Conservation (phyloP, 2,797 vertebrate genomes). For the Periophthalmus magnuspinnatus region DNA sequence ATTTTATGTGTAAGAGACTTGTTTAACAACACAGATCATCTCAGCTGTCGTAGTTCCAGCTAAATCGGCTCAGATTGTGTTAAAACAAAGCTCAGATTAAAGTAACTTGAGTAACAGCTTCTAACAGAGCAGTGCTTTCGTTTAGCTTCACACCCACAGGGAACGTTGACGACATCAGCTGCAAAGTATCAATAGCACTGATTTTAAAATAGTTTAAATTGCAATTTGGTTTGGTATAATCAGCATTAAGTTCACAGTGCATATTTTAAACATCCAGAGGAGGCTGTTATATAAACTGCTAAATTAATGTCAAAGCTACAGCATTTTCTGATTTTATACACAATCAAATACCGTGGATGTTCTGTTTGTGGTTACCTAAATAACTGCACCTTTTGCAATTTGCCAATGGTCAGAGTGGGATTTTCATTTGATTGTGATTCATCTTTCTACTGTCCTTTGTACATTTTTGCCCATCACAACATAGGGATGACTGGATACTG, state of each 20-base stretch:
- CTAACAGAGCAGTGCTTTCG: no score
- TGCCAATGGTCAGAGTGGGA: background rate
- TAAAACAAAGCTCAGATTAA: no score
- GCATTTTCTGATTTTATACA: background rate
- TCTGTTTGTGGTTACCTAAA: background rate
- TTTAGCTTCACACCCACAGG: no score
- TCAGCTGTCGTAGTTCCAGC: no score
- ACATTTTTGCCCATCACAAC: background rate
- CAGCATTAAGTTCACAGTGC: background rate
- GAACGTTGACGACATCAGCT: no score
- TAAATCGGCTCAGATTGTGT: no score
- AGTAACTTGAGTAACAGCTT: no score
- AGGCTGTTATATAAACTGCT: background rate
- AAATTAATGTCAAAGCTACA: background rate
- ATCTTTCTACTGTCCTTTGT: background rate
- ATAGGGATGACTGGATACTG: no score
- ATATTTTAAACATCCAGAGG: background rate
- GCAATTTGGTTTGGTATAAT: background rate
- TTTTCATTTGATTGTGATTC: background rate
- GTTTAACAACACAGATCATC: no score
- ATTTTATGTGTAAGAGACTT: no score
- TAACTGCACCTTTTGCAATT: background rate
- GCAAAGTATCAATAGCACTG: no score
- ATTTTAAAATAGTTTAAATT: no score
- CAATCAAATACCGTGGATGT: background rate